Evolutionary conservation across 92 coral and sea anemone genomes (phyloP), one percentile per base, ranked within the genome.

Genomic region (Parazoanthus swiftii): DNA sequence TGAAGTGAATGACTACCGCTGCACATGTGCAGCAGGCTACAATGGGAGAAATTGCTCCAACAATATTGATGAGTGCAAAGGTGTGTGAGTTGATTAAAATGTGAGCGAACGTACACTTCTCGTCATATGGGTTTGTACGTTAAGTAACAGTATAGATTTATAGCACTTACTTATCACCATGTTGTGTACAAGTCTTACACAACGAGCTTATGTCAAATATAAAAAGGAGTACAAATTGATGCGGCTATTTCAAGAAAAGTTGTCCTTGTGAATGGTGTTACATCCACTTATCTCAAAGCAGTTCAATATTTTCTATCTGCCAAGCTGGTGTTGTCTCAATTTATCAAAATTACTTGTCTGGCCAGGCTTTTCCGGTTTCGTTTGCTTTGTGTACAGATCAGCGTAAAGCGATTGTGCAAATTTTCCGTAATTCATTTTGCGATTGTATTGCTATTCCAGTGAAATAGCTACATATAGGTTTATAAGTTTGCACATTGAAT

Each of bases 51-150:
- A 85, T 43, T 94, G 98, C 82, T 91, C 92, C 3, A 63, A 38
- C 54, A 86, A 94, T 72, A 94, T 94, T 83, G 90, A 94, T 80
- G 97, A 94, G 13, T 94, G 97, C 66, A 86, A 67, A 42, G 97
- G 97, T 94, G 71, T 38, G 88, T 77, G n/a, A n/a, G 33, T 3
- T 63, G 68, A 63, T 16, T 63, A 63, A 7, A 63, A 63, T 63
- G 25, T 5, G 4, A 6, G 70, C 20, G 70, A 18, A 63, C 26
- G 70, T 63, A 63, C 70, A 54, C 18, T 54, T 18, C 20, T 11
- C 59, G 59, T 54, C 18, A 20, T 54, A 54, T 54, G 59, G 59
- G 59, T 54, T 54, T 54, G 59, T 63, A 48, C 51, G 42, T 39
- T 4, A 39, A 39, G 42, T 39, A 39, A 39, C 42, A 39, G 42